phyloP scores from a whole-genome alignment of 2,113 vertebrate genomes.

The Antigone vipio region DNA sequence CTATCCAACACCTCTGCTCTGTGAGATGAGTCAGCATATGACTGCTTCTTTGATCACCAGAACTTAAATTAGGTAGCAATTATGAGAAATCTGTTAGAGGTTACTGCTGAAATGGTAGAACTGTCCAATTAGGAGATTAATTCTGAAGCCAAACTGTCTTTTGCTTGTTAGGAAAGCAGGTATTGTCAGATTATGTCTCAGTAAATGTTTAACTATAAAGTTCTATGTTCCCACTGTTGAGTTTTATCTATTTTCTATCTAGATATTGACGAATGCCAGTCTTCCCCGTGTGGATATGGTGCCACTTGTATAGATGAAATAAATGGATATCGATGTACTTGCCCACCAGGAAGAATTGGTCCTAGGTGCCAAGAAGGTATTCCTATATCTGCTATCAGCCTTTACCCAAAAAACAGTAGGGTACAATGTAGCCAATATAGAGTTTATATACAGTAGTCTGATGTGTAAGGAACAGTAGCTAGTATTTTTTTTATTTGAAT shows the following conservation, averaged over 20 bases:
- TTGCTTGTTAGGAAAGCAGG: background rate
- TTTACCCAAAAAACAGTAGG: background rate
- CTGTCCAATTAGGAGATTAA: background rate
- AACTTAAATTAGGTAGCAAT: background rate
- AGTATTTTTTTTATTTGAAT: background rate
- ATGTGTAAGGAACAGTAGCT: background rate
- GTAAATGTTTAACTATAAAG: background rate
- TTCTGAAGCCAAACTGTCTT: background rate
- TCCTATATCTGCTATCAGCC: background rate
- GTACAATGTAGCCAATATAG: background rate
- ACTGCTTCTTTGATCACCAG: background rate
- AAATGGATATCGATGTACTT: conserved; percentile 86
- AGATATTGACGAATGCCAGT: conserved; percentile 97
- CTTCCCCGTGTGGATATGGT: conserved; percentile 89
- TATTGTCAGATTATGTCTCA: background rate
- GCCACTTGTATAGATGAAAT: conserved; percentile 93
- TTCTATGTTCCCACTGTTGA: background rate
- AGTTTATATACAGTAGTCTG: background rate
- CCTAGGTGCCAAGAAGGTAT: conserved; percentile 89
- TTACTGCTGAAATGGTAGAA: background rate
- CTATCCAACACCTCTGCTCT: background rate
- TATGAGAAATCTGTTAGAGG: background rate
- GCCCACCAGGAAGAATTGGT: conserved; percentile 85
- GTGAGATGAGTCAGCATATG: background rate
- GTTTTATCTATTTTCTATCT: background rate